Conservation (phyloP, 2,888 invertebrate genomes). For the Atrina japonica region DNA sequence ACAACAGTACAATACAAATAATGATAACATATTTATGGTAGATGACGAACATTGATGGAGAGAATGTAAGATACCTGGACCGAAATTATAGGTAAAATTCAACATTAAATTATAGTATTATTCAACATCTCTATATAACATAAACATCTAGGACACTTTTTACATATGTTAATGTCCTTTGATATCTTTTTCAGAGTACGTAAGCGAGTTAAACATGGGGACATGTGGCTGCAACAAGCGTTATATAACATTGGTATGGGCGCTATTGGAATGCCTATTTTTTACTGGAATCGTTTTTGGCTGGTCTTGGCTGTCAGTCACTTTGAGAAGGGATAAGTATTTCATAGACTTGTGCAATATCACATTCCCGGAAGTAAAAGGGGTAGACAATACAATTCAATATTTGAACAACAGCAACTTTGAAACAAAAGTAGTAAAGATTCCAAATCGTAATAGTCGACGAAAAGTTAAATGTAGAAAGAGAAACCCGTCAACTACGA, state of each 20-base stretch:
- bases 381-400: constrained; percentile 2
- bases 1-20: no score
- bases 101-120: no score
- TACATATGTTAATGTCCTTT: no score
- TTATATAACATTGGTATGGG: constrained; percentile 62
- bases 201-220: constrained; percentile 4
- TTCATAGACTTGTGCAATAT: constrained; percentile 61
- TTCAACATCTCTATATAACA: no score
- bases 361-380: constrained; percentile 28
- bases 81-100: no score
- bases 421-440: constrained; percentile 3
- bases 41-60: no score
- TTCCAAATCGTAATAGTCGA: background rate
- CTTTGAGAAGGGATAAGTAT: constrained; percentile 62
- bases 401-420: background rate
- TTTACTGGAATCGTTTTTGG: constrained; percentile 70
- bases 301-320: constrained; percentile 66
- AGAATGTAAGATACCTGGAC: no score
- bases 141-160: no score
- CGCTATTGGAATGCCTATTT: constrained; percentile 67
- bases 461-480: constrained; percentile 20
- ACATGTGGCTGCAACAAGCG: constrained; percentile 50
- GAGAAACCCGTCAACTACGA: constrained; percentile 22
- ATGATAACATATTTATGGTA: no score
- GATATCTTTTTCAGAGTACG: constrained; percentile 11